These are phyloP conservation scores for Riptortus pedestris DNA, from an alignment of 1,140 invertebrate species.

Conservation along the genomic window DNA sequence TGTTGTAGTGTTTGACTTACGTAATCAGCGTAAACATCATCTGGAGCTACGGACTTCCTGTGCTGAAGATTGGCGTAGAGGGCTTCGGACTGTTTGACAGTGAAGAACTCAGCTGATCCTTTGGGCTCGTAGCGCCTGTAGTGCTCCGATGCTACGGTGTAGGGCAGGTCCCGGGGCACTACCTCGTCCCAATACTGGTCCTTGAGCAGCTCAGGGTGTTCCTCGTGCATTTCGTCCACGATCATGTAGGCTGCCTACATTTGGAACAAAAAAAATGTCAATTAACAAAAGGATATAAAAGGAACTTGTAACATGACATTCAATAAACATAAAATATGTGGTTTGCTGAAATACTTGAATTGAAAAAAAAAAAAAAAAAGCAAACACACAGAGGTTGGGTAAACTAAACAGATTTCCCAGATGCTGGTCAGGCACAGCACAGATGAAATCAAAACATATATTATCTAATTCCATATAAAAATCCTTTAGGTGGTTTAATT, in stretches of 20 bases:
- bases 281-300: not conserved
- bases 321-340: no score
- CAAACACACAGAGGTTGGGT: no score
- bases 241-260: conserved; percentile 78
- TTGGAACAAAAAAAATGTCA: not conserved
- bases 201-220: conserved; percentile 74
- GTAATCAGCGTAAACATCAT: conserved; percentile 64
- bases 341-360: no score
- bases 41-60: conserved; percentile 50
- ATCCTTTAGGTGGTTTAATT: no score
- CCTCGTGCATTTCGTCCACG: conserved; percentile 83
- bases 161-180: conserved; percentile 75
- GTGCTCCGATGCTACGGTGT: conserved; percentile 72
- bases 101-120: conserved; percentile 72
- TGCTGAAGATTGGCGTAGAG: conserved; percentile 60
- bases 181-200: conserved; percentile 87
- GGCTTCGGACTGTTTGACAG: conserved; percentile 68
- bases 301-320: no score
- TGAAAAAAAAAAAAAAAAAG: no score
- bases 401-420: no score
- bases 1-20: no score
- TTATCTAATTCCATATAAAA: no score
- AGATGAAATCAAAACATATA: no score
- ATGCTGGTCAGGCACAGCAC: no score
- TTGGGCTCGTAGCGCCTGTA: conserved; percentile 68